Percentiles rank a stretch among this genome's conserved stretches.
Evolutionary conservation across 2,888 invertebrate genomes (phyloP).

Genomic region (Ferrisia virgata): DNA sequence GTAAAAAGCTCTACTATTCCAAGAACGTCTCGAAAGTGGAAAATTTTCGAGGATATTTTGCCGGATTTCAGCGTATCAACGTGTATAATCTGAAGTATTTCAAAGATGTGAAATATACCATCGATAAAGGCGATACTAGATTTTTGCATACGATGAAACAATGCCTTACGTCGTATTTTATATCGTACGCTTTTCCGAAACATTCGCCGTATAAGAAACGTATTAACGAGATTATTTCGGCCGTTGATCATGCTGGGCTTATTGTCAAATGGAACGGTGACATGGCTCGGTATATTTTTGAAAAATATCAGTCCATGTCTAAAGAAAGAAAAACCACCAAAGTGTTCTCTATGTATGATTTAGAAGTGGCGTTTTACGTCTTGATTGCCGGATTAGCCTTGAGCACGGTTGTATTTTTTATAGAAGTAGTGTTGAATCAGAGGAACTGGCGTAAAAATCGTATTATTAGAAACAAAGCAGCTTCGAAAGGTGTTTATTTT

Average conservation of each 20-base stretch:
- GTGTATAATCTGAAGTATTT: constrained; percentile 46
- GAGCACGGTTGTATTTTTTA: constrained; percentile 41
- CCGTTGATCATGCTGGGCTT: constrained; percentile 50
- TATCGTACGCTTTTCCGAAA: constrained; percentile 55
- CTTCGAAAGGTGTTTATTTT: background rate
- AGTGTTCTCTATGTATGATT: constrained; percentile 47
- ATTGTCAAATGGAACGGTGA: constrained; percentile 47
- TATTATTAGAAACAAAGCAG: no score
- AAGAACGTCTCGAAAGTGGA: constrained; percentile 21
- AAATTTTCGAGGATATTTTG: constrained; percentile 46
- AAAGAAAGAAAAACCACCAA: constrained; percentile 44
- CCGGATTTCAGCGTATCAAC: constrained; percentile 48
- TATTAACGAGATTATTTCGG: constrained; percentile 53
- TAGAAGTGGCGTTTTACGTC: constrained; percentile 48
- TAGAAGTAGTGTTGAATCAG: constrained; percentile 23
- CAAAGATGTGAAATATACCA: constrained; percentile 47
- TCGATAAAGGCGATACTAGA: constrained; percentile 50
- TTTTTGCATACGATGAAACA: constrained; percentile 55
- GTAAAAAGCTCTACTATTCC: constrained; percentile 31
- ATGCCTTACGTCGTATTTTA: constrained; percentile 55
- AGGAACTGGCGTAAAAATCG: background rate
- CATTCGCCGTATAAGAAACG: constrained; percentile 54
- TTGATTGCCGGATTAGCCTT: constrained; percentile 44
- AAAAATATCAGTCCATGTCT: constrained; percentile 43
- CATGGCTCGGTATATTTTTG: constrained; percentile 45